These are phyloP conservation scores for Leuciscus waleckii DNA, from an alignment of 2,797 vertebrate species.

Conservation along the genomic window DNA sequence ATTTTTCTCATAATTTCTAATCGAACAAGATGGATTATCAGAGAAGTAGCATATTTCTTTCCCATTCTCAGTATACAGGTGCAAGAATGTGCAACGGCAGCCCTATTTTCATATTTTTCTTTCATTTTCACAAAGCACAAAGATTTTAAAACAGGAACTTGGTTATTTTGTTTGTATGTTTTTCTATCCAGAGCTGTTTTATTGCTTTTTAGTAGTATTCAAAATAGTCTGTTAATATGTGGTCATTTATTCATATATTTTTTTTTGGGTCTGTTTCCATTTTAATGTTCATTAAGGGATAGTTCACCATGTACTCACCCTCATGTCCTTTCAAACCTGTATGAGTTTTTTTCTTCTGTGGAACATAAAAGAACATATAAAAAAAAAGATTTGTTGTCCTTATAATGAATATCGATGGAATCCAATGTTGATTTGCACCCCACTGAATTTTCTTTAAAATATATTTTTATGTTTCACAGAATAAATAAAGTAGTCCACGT, in stretches of 20 bases:
- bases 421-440: background rate
- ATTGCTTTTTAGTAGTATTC: constrained; percentile 77
- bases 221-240: constrained; percentile 73
- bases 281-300: constrained; percentile 23
- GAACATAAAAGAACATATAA: background rate
- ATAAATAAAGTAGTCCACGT: background rate
- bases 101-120: constrained; percentile 31
- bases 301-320: constrained; percentile 7
- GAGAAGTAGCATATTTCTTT: constrained; percentile 68
- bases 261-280: constrained; percentile 71
- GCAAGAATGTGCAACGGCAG: constrained; percentile 62
- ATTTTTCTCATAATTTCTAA: constrained; percentile 68
- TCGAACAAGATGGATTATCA: constrained; percentile 71
- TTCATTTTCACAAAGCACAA: constrained; percentile 80
- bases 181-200: constrained; percentile 72
- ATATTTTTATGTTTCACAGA: background rate
- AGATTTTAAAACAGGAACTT: constrained; percentile 80
- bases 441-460: background rate
- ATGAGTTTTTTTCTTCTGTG: background rate
- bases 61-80: constrained; percentile 67
- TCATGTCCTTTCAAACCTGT: constrained; percentile 3
- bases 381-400: background rate
- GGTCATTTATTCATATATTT: constrained; percentile 42
- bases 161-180: constrained; percentile 79
- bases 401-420: background rate